Percentiles rank a stretch among this genome's conserved stretches.
phyloP scores from a whole-genome alignment of 2,888 invertebrate genomes.

The Anarsia innoxiella region DNA sequence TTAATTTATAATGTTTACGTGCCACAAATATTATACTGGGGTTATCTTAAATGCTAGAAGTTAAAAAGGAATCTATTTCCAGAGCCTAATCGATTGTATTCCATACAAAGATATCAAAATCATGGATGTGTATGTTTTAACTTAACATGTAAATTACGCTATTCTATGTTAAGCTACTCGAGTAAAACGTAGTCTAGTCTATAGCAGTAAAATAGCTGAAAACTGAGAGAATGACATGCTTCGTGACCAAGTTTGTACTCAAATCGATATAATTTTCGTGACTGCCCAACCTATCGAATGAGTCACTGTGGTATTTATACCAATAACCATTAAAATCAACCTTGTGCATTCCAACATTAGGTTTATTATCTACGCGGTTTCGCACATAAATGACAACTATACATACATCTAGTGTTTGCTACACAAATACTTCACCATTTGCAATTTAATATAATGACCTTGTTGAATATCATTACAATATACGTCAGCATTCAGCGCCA shows the following conservation, averaged over 20 bases:
- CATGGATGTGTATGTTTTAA: conserved; percentile 16
- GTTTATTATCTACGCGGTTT: conserved; percentile 26
- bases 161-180: conserved; percentile 1
- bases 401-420: conserved; percentile 35
- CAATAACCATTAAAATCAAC: conserved; percentile 30
- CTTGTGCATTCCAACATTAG: conserved; percentile 27
- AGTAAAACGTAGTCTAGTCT: conserved; percentile 2
- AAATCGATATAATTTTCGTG: conserved; percentile 53
- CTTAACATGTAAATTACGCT: conserved; percentile 15
- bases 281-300: conserved; percentile 39
- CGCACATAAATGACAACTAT: conserved; percentile 29
- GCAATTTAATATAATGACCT: conserved; percentile 41
- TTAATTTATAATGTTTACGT: conserved; percentile 40
- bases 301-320: conserved; percentile 37
- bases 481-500: conserved; percentile 31
- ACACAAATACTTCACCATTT: conserved; percentile 37
- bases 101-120: conserved; percentile 39
- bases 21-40: conserved; percentile 40
- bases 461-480: conserved; percentile 34
- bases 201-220: not conserved
- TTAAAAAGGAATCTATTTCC: conserved; percentile 27
- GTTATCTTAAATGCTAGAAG: conserved; percentile 33
- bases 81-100: conserved; percentile 12
- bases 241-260: conserved; percentile 37
- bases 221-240: conserved; percentile 11